Conservation (phyloP, 2,113 vertebrate species). For the Camelus bactrianus region DNA sequence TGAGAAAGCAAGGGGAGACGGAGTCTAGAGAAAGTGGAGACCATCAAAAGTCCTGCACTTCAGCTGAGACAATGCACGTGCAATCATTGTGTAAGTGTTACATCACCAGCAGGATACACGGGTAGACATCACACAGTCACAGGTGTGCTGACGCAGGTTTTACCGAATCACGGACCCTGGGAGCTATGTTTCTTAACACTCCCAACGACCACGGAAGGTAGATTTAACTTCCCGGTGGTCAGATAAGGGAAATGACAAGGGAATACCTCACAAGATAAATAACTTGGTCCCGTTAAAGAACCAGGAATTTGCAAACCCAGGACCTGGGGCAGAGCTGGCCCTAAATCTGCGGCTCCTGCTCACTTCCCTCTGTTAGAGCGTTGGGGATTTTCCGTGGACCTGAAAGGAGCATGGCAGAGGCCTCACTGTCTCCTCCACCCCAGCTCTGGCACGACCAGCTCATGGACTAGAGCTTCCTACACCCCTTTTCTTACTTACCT, state of each 20-base stretch:
- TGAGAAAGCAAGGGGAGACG: neutral
- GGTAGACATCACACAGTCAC: too few relatives aligned
- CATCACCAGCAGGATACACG: too few relatives aligned
- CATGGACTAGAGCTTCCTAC: too few relatives aligned
- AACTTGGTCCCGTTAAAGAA: accelerated
- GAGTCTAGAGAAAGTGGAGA: neutral
- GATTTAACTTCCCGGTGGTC: neutral
- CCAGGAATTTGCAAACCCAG: too few relatives aligned
- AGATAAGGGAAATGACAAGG: accelerated
- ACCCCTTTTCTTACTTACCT: conserved; percentile 67
- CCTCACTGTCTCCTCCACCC: too few relatives aligned
- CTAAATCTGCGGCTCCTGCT: neutral
- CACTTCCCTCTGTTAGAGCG: neutral
- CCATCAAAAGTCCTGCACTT: accelerated
- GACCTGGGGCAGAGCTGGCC: too few relatives aligned
- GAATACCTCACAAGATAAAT: too few relatives aligned
- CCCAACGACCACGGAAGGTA: accelerated
- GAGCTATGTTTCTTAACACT: neutral
- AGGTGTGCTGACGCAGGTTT: too few relatives aligned
- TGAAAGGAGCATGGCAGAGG: accelerated
- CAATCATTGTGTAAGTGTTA: neutral
- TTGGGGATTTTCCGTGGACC: accelerated
- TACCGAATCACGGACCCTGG: neutral
- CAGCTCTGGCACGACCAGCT: too few relatives aligned
- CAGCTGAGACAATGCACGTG: neutral